phyloP scores from a whole-genome alignment of 2,888 invertebrate genomes.

The Litoditis marina region DNA sequence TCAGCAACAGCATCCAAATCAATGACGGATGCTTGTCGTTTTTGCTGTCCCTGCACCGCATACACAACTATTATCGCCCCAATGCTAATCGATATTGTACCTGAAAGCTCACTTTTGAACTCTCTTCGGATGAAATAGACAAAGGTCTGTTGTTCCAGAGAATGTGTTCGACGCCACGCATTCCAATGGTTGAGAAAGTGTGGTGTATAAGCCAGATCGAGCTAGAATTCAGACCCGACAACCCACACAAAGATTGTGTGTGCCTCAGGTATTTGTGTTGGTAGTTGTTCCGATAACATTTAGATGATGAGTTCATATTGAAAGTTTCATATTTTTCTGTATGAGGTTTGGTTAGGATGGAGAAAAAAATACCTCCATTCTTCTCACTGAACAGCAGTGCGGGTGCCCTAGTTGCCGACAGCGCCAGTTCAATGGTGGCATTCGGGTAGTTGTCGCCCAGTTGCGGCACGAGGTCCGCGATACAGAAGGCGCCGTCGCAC shows the following conservation, averaged over 20 bases:
- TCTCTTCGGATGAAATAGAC: too few species aligned
- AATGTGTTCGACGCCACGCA: too few species aligned
- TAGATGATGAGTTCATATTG: neutral
- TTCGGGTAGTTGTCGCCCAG: slow-evolving; percentile 42
- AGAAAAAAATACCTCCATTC: slow-evolving; percentile 31
- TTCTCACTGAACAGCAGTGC: slow-evolving; percentile 47
- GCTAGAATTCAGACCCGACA: too few species aligned
- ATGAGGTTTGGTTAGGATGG: too few species aligned
- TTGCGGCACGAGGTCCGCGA: slow-evolving; percentile 40
- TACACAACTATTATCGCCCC: slow-evolving; percentile 41
- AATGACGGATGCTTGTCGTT: slow-evolving; percentile 41
- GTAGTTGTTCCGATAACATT: too few species aligned
- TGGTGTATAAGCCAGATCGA: too few species aligned
- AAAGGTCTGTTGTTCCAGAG: too few species aligned
- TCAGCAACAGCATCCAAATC: slow-evolving; percentile 49
- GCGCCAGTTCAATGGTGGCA: slow-evolving; percentile 37
- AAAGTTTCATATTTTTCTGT: neutral
- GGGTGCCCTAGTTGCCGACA: slow-evolving; percentile 46
- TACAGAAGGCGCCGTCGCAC: slow-evolving; percentile 41
- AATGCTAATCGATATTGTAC: slow-evolving; percentile 37
- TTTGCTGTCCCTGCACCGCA: slow-evolving; percentile 28
- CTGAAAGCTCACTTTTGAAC: slow-evolving; percentile 20
- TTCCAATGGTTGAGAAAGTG: too few species aligned
- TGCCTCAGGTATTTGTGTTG: too few species aligned
- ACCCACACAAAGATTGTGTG: too few species aligned